Evolutionary conservation across 1,140 invertebrate genomes (phyloP), one percentile per base, ranked within the genome.

Genomic region (Callitettix versicolor): DNA sequence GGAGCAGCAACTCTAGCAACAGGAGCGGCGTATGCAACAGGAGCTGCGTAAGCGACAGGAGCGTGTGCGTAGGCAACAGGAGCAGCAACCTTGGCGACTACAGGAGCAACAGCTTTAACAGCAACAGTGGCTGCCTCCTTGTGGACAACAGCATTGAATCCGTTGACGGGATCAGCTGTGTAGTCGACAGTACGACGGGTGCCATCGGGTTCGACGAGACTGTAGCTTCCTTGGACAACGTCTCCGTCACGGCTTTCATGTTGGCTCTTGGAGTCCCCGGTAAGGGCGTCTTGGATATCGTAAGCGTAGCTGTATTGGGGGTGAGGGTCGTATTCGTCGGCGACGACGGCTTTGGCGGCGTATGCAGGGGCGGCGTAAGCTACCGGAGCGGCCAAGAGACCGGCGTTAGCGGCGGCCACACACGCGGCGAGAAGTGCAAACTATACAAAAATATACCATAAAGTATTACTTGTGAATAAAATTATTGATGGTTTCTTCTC

Each of bases 181-280:
- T 64, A 64, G 51, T 61, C 58, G 22, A 65, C 60, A 50, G 61
- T 67, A 43, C 67, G 58, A 15, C 57, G 56, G 41, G 60, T 64
- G n/a, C 68, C 67, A 51, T 69, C 67, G 7, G 68, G 57, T 14
- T 67, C 65, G 21, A 70, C 60, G 53, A 78, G 69, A 6, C 76
- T 79, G 68, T 85, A 85, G 63, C 80, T 76, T 26, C 84, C 84
- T 18, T 70, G 70, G 34, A 85, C 82, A 3, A 76, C 73, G 63
- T 85, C 81, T 30, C 82, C 82, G 56, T 79, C 71, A 41, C 82
- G 74, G 43, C 71, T 74, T 67, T 85, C 81, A 60, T 79, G 76
- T 59, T 82, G 80, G 62, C 76, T 78, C 67, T 85, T 82, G 47
- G 76, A 75, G 66, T 85, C 81, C 43, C 83, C 79, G 59, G 75